These are phyloP conservation scores for Scomber colias DNA, from an alignment of 2,113 vertebrate genomes.

Conservation along the genomic window DNA sequence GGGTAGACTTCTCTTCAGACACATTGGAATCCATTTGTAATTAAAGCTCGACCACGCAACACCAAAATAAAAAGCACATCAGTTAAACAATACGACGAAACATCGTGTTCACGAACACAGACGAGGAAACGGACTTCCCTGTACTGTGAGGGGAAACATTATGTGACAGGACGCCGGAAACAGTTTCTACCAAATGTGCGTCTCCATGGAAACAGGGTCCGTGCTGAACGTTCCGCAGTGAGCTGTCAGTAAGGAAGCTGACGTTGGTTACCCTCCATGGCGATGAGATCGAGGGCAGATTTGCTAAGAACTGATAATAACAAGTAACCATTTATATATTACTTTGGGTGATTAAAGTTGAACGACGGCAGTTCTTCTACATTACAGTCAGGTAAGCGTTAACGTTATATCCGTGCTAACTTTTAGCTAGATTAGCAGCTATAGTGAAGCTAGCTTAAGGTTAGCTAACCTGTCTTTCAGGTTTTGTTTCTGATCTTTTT, in stretches of 20 bases:
- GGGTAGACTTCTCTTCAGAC: neutral
- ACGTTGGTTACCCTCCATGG: neutral
- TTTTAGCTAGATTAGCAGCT: neutral
- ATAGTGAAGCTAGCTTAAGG: neutral
- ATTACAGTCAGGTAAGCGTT: too few species aligned
- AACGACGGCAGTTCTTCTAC: neutral
- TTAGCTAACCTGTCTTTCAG: neutral
- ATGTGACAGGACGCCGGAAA: constrained; percentile 37
- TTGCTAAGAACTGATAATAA: constrained; percentile 5
- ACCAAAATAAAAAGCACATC: neutral
- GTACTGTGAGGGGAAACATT: constrained; percentile 19
- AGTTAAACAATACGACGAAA: neutral
- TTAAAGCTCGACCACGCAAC: neutral
- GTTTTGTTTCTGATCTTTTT: too few species aligned
- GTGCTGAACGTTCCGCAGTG: constrained; percentile 30
- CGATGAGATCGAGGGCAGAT: neutral
- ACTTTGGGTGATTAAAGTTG: neutral
- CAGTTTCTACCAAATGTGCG: neutral
- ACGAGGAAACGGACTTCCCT: constrained; percentile 15
- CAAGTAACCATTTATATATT: neutral
- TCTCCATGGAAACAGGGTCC: constrained; percentile 13
- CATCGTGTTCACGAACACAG: constrained; percentile 7
- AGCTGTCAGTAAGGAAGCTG: neutral
- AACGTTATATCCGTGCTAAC: constrained; percentile 16
- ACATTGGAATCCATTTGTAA: constrained; percentile 48